Base-by-base conservation (phyloP, 2,888 invertebrate species). In the Drosophila paracracens region DNA sequence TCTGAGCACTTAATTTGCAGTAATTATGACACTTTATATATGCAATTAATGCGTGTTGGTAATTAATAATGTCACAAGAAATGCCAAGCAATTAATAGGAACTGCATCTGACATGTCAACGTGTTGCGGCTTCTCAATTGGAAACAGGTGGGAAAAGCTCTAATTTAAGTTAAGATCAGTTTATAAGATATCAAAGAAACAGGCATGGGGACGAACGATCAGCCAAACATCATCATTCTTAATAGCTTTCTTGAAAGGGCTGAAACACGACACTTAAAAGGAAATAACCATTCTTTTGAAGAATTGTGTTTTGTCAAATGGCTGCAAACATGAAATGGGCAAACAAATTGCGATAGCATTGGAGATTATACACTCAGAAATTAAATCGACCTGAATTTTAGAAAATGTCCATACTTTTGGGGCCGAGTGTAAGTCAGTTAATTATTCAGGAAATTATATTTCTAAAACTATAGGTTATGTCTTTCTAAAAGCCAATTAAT, bases 21-120 rank as follows among this genome's bases (percentile, higher is more conserved):
- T 88, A 82, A 83, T 89, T 83, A 88, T 76, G 73, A 83, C 89
- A 68, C 88, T 76, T 88, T 90, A 79, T 69, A 70, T 79, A 82
- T 82, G 88, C 83, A 83, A 88, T 83, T 89, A 88, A 75, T 70
- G 63, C 90, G 67, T 76, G 73, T 61, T 59, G 69, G 70, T 86
- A 83, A 84, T 89, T 83, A 88, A 81, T 81, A 82, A 78, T 54
- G 74, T 61, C 52, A 67, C 54, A 82, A 84, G 72, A 79, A 82
- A 84, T 69, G 68, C 68, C 57, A 70, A 65, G 68, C 71, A 81
- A 67, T 81, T 88, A 81, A 78, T 74, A 65, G 54, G 46, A 67
- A 76, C 58, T 57, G 50, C 70, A 70, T 50, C 43, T 59, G 56
- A 54, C 46, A 51, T 27, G 16, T 38, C 46, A n/a, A 70, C 46